Base-by-base conservation (phyloP, 2,888 invertebrate genomes). In the Apodemia zela region DNA sequence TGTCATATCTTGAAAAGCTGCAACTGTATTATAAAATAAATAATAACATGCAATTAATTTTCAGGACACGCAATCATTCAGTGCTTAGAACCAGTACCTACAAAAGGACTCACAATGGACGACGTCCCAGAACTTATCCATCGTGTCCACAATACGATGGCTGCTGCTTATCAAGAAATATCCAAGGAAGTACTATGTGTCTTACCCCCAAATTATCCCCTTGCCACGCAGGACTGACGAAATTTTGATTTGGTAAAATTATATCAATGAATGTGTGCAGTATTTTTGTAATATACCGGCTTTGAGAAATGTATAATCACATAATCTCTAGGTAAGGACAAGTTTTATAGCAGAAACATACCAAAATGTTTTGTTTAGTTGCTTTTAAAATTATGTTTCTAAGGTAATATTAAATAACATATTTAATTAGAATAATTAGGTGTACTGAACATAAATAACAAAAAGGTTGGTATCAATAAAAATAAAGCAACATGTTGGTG, bases 51-150 rank as follows among this genome's bases (percentile, higher is more conserved):
- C 63, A 49, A 65, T 63, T 54, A 58, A 49, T 63, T 85, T 87
- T 15, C 83, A 93, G 93, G 93, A 64, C 92, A 91, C 71, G 92
- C 91, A 42, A 81, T 93, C 18, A 88, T 93, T 66, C 92, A 92
- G 68, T 92, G 93, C 63, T 76, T 93, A 67, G 92, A 93, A 29
- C 91, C 93, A 13, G 83, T 93, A 35, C 82, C 92, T 0, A 93
- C 93, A 0, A 78, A 76, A 33, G 92, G 92, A 1, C 74, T 93
- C 47, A 88, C 85, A 0, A 82, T 87, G 78, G 85, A 89, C 1
- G 93, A 93, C 69, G 87, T 93, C 1, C 90, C 91, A 0, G 86
- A 85, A 17, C 79, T 93, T 42, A 92, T 92, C 65, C 80, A 80
- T 54, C 85, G 83, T 67, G 89, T 93, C 0, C 86, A 89, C 29